These are phyloP conservation scores for Xiphophorus couchianus DNA, from an alignment of 2,113 vertebrate genomes.

Conservation along the genomic window DNA sequence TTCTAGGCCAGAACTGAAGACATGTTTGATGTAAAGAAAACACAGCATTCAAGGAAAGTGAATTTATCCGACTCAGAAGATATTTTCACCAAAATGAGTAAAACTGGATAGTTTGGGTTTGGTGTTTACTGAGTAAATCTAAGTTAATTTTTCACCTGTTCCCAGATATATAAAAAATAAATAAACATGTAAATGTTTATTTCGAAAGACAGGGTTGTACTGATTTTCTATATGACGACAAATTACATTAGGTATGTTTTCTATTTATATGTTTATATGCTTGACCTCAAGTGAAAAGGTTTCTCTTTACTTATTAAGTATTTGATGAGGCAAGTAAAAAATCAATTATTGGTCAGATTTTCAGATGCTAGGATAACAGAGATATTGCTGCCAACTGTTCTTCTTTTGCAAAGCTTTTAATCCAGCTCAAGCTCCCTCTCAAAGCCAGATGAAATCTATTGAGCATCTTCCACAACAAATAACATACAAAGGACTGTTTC, in stretches of 20 bases:
- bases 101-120: background rate
- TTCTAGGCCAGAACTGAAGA: no score
- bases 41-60: background rate
- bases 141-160: background rate
- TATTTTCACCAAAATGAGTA: background rate
- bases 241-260: background rate
- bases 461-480: conserved; percentile 6
- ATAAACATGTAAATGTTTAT: background rate
- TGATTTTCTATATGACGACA: background rate
- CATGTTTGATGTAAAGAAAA: no score
- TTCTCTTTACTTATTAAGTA: background rate
- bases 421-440: conserved; percentile 18
- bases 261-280: no score
- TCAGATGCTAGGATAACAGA: conserved; percentile 2
- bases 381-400: conserved; percentile 23
- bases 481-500: background rate
- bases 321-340: background rate
- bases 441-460: conserved; percentile 27
- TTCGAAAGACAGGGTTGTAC: background rate
- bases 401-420: conserved; percentile 25
- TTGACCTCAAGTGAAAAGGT: background rate
- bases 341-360: conserved; percentile 31
- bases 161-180: background rate
- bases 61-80: background rate
- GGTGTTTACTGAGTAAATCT: background rate